Evolutionary conservation across 2,797 vertebrate genomes (phyloP).

Genomic region (Lutjanus campechanus): DNA sequence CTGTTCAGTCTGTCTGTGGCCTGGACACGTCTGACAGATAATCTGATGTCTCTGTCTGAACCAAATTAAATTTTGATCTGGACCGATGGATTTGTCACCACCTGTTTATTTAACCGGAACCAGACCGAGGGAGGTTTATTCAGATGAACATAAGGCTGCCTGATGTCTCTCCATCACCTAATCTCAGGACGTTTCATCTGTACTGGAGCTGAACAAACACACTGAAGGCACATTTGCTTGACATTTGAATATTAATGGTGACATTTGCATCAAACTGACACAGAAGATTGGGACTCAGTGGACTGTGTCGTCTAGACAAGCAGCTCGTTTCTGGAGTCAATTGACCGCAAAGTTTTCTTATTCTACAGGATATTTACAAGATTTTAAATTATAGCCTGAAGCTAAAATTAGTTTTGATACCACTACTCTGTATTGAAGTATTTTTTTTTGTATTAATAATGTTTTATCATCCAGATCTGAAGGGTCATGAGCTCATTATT

Average conservation of each 20-base stretch:
- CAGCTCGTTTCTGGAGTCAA: not conserved
- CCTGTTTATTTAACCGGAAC: not conserved
- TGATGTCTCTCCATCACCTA: not conserved
- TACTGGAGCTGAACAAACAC: not conserved
- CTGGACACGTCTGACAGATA: not conserved
- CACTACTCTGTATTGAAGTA: too few relatives aligned
- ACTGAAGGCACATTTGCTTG: not conserved
- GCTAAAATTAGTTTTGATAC: too few relatives aligned
- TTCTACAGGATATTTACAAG: not conserved
- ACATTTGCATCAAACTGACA: slow-evolving; percentile 13
- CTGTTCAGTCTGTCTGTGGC: not conserved
- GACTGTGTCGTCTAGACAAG: not conserved
- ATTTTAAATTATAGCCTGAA: too few relatives aligned
- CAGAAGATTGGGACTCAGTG: not conserved
- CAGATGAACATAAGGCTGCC: not conserved
- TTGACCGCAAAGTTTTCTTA: not conserved
- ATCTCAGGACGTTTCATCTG: not conserved
- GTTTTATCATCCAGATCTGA: not conserved
- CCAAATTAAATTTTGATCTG: not conserved
- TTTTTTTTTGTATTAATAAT: too few relatives aligned
- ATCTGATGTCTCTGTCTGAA: not conserved
- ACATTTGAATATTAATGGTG: slow-evolving; percentile 16
- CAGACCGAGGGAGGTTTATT: not conserved
- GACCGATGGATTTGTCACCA: slow-evolving; percentile 1
- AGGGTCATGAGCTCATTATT: not conserved